Base-by-base conservation (phyloP, 2,113 vertebrate species). In the Hemiprocne comata region DNA sequence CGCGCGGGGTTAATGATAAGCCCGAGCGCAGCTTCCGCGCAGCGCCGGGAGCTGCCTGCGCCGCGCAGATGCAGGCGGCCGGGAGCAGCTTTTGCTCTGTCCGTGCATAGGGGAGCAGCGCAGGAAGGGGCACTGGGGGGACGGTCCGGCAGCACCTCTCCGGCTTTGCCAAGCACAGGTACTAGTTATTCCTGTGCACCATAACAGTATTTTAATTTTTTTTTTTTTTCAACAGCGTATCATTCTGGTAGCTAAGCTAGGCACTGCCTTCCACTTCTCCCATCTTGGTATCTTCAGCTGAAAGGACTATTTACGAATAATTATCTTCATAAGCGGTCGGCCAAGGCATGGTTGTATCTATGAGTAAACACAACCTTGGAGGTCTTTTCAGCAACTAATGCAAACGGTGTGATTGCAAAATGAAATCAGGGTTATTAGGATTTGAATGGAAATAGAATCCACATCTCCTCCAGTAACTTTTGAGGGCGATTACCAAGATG, bases 201-300 rank as follows among this genome's bases (percentile, higher is more conserved):
- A 0, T 13, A 9, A 6, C 33, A 8, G 25, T 29, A 5, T 20
- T 66, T 21, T 13, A 33, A 53, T 26, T 53, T 26, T 26, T 19
- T 61, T 55, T 24, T 36, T 33, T 15, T 4, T 1, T 2, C 13
- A 29, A 4, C 19, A n/a, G 6, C 1, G 2, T 40, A 9, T 34
- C 33, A 13, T n/a, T 75, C 51, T 6, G 23, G 13, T 21, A 21
- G 48, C 3, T 34, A 20, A 53, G 8, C 16, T 17, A 9, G 7
- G 2, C 15, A 2, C 44, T 31, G 55, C 46, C 42, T 70, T 21
- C 31, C 36, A 50, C 67, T 61, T 48, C 26, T 31, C 54, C 24
- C 79, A 7, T 28, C 42, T 26, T 28, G 34, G 10, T 62, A 44
- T 9, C 71, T 33, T 72, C 7, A 10, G 5, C 40, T 65, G 17